These are phyloP conservation scores for Muntiacus reevesi DNA, from an alignment of 2,113 vertebrate genomes.

Conservation along the genomic window DNA sequence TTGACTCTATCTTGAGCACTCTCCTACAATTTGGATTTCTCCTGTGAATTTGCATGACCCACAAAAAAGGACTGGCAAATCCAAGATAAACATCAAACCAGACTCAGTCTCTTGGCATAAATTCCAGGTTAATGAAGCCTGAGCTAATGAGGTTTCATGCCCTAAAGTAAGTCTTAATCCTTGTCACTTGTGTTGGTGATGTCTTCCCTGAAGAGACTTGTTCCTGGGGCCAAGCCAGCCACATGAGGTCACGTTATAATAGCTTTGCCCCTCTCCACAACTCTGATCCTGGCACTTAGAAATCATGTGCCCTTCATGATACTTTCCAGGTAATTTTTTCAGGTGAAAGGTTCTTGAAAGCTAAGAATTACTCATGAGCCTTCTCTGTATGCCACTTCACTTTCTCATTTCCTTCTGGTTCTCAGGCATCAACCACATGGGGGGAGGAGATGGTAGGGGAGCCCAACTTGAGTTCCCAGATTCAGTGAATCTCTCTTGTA, in stretches of 20 bases:
- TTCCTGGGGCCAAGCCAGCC: neutral
- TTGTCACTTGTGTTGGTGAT: neutral
- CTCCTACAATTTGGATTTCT: neutral
- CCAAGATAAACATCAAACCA: neutral
- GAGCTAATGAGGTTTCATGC: neutral
- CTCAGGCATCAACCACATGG: conserved; percentile 56
- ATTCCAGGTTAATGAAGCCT: conserved; percentile 4
- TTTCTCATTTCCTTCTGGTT: conserved; percentile 78
- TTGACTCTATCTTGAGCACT: neutral
- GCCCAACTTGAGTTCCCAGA: conserved; percentile 50
- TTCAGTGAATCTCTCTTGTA: neutral
- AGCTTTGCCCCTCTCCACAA: conserved; percentile 1
- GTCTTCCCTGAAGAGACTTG: neutral
- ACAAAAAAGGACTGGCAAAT: neutral
- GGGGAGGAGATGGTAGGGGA: neutral
- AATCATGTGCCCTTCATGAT: conserved; percentile 5
- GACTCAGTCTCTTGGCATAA: neutral
- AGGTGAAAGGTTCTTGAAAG: conserved; percentile 74
- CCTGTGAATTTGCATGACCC: neutral
- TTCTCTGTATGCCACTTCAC: conserved; percentile 60
- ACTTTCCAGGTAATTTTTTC: conserved; percentile 53
- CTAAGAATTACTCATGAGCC: conserved; percentile 71
- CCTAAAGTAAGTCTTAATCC: neutral
- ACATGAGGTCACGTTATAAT: neutral
- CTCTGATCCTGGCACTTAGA: conserved; percentile 45